Evolutionary conservation across 2,797 vertebrate species (phyloP).

Genomic region (Intellagama lesueurii): DNA sequence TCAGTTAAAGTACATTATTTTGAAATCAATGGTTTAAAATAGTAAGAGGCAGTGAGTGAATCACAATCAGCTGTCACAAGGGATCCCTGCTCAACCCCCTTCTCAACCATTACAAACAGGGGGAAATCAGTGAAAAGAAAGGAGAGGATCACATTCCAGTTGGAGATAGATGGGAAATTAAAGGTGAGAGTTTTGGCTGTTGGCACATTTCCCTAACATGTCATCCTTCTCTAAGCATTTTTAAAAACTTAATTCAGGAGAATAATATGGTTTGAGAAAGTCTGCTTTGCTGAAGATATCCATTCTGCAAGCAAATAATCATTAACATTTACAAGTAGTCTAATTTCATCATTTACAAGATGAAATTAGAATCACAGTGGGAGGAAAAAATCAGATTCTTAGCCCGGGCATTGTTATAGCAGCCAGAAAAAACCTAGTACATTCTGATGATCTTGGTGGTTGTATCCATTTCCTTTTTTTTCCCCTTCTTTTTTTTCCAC

Average conservation of each 20-base stretch:
- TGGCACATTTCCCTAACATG: constrained; percentile 19
- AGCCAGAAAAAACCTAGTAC: background rate
- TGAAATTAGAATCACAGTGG: background rate
- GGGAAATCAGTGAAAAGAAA: background rate
- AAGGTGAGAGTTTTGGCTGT: background rate
- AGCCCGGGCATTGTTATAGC: background rate
- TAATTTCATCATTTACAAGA: no score
- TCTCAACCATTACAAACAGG: background rate
- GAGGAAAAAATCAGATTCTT: background rate
- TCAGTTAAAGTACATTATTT: constrained; percentile 1
- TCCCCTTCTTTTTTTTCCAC: background rate
- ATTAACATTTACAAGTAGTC: background rate
- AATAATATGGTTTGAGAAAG: constrained; percentile 11
- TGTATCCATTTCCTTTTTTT: background rate
- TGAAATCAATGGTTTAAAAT: constrained; percentile 17
- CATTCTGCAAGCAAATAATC: constrained; percentile 2
- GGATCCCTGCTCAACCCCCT: no score
- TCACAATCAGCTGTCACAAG: constrained; percentile 2
- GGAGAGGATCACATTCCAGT: background rate
- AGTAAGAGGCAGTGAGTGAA: background rate
- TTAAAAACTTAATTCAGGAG: constrained; percentile 8
- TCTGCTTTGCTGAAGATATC: background rate
- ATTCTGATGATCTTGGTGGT: background rate
- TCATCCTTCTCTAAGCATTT: constrained; percentile 2
- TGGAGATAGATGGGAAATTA: background rate